Percentiles rank a stretch among this genome's conserved stretches.
Evolutionary conservation across 2,888 invertebrate genomes (phyloP).

Genomic region (Carterocephalus palaemon): DNA sequence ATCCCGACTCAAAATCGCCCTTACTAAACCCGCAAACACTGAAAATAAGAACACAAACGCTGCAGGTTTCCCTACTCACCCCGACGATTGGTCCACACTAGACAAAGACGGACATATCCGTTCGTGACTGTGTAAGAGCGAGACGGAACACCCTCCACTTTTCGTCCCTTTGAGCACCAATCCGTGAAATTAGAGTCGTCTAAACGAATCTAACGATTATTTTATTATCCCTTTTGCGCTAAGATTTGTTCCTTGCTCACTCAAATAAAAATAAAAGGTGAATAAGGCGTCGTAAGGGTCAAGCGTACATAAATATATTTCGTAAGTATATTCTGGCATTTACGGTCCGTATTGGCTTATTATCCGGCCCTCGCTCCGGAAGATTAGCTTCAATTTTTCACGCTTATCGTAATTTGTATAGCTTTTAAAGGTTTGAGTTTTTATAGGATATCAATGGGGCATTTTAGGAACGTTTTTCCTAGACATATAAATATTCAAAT

Average conservation of each 20-base stretch:
- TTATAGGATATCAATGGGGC: not conserved
- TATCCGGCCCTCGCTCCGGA: slow-evolving; percentile 65
- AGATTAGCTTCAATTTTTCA: slow-evolving; percentile 37
- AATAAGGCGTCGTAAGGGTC: slow-evolving; percentile 73
- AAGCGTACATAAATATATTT: slow-evolving; percentile 72
- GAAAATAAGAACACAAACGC: slow-evolving; percentile 56
- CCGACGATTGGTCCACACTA: slow-evolving; percentile 55
- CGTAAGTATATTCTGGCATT: slow-evolving; percentile 64
- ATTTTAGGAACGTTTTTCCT: not conserved
- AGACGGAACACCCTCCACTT: slow-evolving; percentile 50
- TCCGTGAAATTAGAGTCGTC: slow-evolving; percentile 78
- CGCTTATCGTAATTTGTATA: not conserved
- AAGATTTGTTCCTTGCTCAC: slow-evolving; percentile 79
- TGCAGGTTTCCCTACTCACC: slow-evolving; percentile 48
- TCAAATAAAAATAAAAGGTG: slow-evolving; percentile 80
- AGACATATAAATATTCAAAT: too few species aligned
- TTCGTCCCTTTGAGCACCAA: slow-evolving; percentile 73
- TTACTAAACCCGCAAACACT: slow-evolving; percentile 60
- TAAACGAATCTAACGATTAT: slow-evolving; percentile 80
- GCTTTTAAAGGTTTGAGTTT: slow-evolving; percentile 4
- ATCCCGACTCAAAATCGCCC: slow-evolving; percentile 38
- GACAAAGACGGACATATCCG: slow-evolving; percentile 42
- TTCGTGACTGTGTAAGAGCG: slow-evolving; percentile 36
- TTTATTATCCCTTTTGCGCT: slow-evolving; percentile 78
- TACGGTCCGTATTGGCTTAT: slow-evolving; percentile 70